Base-by-base conservation (phyloP, 2,113 vertebrate species). In the Riparia riparia region DNA sequence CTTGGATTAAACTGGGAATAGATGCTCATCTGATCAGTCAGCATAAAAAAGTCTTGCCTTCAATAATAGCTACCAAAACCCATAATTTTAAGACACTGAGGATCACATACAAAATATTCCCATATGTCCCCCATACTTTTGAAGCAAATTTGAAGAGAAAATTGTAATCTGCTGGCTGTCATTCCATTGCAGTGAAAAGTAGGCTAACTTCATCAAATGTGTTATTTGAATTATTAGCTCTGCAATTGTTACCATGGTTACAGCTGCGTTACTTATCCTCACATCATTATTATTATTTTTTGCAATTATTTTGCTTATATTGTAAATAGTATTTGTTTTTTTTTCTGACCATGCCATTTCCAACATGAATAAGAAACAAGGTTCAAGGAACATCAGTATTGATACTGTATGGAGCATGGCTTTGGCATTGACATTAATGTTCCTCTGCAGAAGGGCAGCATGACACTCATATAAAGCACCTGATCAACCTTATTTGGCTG, bases 151-250 rank as follows among this genome's bases (percentile, higher is more conserved):
- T 76, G 45, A 88, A 71, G 39, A 93, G 65, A 87, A 86, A 95
- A 95, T 68, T 82, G n/a, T 26, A 86, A 49, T 64, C 70, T 76
- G 50, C 71, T 88, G 37, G 22, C 66, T 85, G 47, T 61, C 53
- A 91, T 94, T 95, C 68, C 65, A 79, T 60, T 81, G 50, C 77
- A 93, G 80, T 41, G 37, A 86, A 95, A 92, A 96, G 44, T 58
- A 95, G 78, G 31, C 28, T 57, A 88, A 80, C 87, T 85, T 95
- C 78, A 91, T 89, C 70, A 79, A 82, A 31, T 77, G 41, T 80
- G 77, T 91, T 96, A 93, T 94, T 92, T 93, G 93, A 96, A 95
- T 94, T 96, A 95, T 92, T 95, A 81, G 86, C 54, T 42, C 89
- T 93, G 81, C 68, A 58, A 24, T 63, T 63, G 93, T 96, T 95